These are phyloP conservation scores for Eulemur rufifrons DNA, from an alignment of 2,113 vertebrate genomes.

Conservation along the genomic window DNA sequence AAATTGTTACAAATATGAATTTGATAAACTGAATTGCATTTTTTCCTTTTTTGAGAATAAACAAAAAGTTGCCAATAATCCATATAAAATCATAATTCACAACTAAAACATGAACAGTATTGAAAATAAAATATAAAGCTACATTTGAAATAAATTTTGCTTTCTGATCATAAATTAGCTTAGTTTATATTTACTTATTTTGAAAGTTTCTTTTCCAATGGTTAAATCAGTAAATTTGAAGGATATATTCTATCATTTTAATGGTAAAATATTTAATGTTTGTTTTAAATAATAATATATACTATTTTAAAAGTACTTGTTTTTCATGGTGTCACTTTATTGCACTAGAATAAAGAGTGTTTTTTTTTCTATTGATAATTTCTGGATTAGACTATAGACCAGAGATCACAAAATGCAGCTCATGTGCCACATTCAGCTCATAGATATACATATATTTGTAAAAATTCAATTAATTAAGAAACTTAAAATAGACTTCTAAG, in stretches of 20 bases:
- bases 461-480: neutral
- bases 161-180: neutral
- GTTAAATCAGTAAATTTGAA: neutral
- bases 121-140: neutral
- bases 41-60: neutral
- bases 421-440: neutral
- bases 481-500: neutral
- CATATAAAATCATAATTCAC: neutral
- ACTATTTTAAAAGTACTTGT: neutral
- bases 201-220: neutral
- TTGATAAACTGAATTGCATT: neutral
- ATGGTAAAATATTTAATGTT: neutral
- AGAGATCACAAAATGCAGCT: neutral
- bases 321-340: neutral
- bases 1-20: neutral
- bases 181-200: slow-evolving; percentile 16
- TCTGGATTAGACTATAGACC: neutral
- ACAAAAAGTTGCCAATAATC: neutral
- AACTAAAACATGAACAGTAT: neutral
- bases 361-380: neutral
- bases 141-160: neutral
- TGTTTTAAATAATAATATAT: neutral
- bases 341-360: neutral
- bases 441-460: neutral
- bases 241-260: neutral